phyloP scores from a whole-genome alignment of 1,140 invertebrate genomes.

The Drosophila tsacasi region DNA sequence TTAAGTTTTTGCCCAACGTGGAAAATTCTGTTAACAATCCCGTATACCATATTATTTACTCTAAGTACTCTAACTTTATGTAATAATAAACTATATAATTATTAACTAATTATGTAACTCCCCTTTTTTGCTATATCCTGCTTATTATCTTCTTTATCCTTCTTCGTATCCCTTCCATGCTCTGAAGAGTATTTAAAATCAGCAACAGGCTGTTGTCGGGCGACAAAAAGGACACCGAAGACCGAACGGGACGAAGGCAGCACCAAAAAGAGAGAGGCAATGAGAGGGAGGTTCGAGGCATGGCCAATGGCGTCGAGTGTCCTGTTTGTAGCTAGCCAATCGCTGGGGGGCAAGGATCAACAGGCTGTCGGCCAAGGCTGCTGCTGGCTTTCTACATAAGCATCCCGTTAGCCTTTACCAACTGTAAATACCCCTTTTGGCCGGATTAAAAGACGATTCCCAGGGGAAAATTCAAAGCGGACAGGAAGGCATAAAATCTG shows the following conservation, averaged over 20 bases:
- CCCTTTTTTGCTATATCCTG: not conserved
- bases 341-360: constrained; percentile 55
- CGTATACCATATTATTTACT: too few species aligned
- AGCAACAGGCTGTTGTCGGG: constrained; percentile 50
- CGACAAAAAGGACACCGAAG: constrained; percentile 32
- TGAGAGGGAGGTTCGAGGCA: constrained; percentile 9
- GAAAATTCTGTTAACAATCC: too few species aligned
- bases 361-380: constrained; percentile 37
- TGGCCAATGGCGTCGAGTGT: constrained; percentile 55
- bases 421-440: constrained; percentile 22
- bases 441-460: constrained; percentile 25
- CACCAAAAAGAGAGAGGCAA: not conserved
- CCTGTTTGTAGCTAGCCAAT: constrained; percentile 54
- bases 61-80: not conserved
- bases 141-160: not conserved
- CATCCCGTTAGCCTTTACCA: not conserved
- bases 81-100: not conserved
- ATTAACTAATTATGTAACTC: not conserved
- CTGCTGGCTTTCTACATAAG: not conserved
- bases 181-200: constrained; percentile 26
- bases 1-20: too few species aligned
- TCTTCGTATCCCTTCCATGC: not conserved
- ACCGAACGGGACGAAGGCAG: constrained; percentile 3
- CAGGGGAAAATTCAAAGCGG: not conserved
- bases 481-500: constrained; percentile 57